Evolutionary conservation across 2,888 invertebrate genomes (phyloP), one percentile per base, ranked within the genome.

Genomic region (Agrilus cyanescens): DNA sequence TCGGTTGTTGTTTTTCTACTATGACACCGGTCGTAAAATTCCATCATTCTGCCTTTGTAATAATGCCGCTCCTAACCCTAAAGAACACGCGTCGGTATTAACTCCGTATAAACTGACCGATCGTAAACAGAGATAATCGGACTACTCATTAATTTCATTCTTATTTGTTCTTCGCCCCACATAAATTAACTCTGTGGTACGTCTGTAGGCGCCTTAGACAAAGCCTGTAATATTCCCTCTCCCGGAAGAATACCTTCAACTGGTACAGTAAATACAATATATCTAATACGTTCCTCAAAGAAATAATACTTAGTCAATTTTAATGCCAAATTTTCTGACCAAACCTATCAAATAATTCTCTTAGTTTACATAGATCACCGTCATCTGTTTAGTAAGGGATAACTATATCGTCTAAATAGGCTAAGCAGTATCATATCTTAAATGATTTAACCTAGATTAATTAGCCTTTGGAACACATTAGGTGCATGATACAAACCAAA

Each of bases 401-500:
- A 13, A 51, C 4, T 5, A 53, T 45, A 35, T 51, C 50, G 12
- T 53, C 48, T n/a, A 50, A 29, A 32, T 52, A 49, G 1, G 37
- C 39, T 3, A 40, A 16, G 42, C 40, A 15, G 33, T 32, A 7
- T 12, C n/a, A 20, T 16, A 25, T 20, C 15, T 12, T 12, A 41
- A 58, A 53, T 31, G 51, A 43, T 36, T 29, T 4, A 36, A 15
- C 12, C 35, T 18, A 35, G 36, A 15, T 41, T 36, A 3, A 41
- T 20, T n/a, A 35, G 12, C 6, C 53, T 40, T 38, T 57, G 56
- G 40, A 58, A 62, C 7, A 53, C 54, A 32, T 49, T 49, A 4
- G 56, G 55, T 1, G 58, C 57, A 31, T 59, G 58, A 2, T 51
- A 37, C 4, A 60, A 42, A 2, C 58, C 59, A 40, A 60, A 62